phyloP scores from a whole-genome alignment of 2,113 vertebrate species.

The Hemicordylus capensis region DNA sequence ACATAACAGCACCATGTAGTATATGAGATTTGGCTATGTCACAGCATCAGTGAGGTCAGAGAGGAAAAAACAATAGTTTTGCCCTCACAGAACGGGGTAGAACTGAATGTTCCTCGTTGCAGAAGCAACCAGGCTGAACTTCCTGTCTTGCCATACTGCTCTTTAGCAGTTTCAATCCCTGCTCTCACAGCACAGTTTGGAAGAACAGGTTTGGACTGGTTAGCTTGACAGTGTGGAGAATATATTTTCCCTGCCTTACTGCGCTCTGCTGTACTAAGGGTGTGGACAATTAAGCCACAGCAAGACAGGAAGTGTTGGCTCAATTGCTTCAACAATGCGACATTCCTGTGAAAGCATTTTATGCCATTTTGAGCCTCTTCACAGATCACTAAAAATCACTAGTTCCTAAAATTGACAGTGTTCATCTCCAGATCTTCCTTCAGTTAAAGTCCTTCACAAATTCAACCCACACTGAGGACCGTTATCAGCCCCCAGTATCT shows the following conservation, averaged over 20 bases:
- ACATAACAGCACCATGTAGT: neutral
- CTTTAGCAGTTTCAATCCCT: neutral
- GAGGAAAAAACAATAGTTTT: neutral
- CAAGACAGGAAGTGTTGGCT: neutral
- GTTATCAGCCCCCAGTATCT: too few species aligned
- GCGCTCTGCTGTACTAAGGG: too few species aligned
- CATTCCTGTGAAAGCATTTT: neutral
- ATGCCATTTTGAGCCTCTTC: neutral
- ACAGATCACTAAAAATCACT: too few species aligned
- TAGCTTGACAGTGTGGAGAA: too few species aligned
- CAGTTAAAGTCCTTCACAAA: too few species aligned
- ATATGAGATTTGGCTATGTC: neutral
- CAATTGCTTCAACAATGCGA: neutral
- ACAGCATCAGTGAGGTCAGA: neutral
- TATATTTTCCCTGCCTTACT: too few species aligned
- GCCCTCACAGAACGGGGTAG: neutral
- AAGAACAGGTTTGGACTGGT: too few species aligned
- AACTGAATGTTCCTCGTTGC: neutral
- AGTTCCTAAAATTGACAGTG: too few species aligned
- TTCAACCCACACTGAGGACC: too few species aligned
- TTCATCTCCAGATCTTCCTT: too few species aligned
- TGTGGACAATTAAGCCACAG: too few species aligned
- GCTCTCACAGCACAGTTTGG: neutral
- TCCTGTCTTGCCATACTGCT: neutral
- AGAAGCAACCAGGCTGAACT: neutral